phyloP scores from a whole-genome alignment of 1,140 invertebrate genomes.

The Hyles vespertilio region DNA sequence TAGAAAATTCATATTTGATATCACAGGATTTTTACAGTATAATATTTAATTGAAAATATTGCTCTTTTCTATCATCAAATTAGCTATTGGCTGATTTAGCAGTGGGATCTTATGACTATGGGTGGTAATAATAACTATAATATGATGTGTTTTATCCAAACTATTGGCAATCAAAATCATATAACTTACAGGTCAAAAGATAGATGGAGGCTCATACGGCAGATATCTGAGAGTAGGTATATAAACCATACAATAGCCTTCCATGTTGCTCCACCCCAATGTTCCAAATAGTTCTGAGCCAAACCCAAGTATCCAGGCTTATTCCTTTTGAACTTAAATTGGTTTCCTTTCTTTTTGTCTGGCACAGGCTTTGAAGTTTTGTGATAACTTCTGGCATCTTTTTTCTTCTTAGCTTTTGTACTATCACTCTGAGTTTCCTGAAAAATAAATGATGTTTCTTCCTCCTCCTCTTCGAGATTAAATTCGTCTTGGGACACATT shows the following conservation, averaged over 20 bases:
- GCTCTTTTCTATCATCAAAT: too few species aligned
- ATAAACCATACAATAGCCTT: conserved; percentile 85
- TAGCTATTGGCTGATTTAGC: too few species aligned
- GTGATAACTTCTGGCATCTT: conserved; percentile 58
- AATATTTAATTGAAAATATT: too few species aligned
- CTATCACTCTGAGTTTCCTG: conserved; percentile 56
- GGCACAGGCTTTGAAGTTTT: conserved; percentile 69
- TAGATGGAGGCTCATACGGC: conserved; percentile 85
- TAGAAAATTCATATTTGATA: too few species aligned
- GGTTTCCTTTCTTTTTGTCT: conserved; percentile 67
- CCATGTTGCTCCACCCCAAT: conserved; percentile 82
- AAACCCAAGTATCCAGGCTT: conserved; percentile 65
- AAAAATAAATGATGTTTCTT: conserved; percentile 48
- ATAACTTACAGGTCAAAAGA: conserved; percentile 84
- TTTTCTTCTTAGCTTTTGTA: conserved; percentile 65
- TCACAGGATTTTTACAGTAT: too few species aligned
- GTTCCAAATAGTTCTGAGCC: conserved; percentile 77
- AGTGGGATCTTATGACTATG: too few species aligned
- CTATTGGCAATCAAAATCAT: neutral
- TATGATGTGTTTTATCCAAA: too few species aligned
- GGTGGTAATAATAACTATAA: too few species aligned
- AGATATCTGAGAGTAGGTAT: conserved; percentile 86
- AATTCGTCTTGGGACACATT: conserved; percentile 35
- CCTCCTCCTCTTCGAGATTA: conserved; percentile 44
- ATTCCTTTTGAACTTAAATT: conserved; percentile 61